A percentile compares a stretch with the other conserved stretches of the same genome.
These are phyloP conservation scores for Ennomos erosarius DNA, from an alignment of 2,888 invertebrate genomes.

Conservation along the genomic window DNA sequence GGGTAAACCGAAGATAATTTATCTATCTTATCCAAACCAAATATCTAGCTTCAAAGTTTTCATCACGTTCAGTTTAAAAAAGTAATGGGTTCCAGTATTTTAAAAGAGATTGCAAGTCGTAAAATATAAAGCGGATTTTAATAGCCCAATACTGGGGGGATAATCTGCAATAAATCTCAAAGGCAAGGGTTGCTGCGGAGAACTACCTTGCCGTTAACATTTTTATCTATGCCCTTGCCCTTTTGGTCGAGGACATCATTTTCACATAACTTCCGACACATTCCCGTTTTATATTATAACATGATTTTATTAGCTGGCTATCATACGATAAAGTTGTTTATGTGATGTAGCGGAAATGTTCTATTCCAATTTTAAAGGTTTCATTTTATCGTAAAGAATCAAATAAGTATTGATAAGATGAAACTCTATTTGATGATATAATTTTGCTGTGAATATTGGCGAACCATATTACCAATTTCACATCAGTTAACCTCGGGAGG, in stretches of 20 bases:
- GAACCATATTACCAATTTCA: conserved; percentile 56
- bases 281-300: conserved; percentile 46
- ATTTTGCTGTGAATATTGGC: conserved; percentile 35
- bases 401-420: conserved; percentile 7
- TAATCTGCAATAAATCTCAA: conserved; percentile 60
- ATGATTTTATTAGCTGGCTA: conserved; percentile 42
- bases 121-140: conserved; percentile 57
- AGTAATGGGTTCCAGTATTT: conserved; percentile 38
- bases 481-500: conserved; percentile 61
- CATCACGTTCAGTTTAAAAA: conserved; percentile 35
- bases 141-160: conserved; percentile 53
- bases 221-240: conserved; percentile 59
- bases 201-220: conserved; percentile 62
- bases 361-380: neutral
- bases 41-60: conserved; percentile 24
- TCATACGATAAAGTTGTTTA: conserved; percentile 21
- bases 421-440: conserved; percentile 26
- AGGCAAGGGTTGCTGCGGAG: conserved; percentile 55
- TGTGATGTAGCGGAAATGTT: conserved; percentile 9
- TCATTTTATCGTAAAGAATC: neutral
- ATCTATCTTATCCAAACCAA: neutral
- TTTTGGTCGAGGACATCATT: conserved; percentile 54
- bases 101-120: conserved; percentile 49
- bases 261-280: conserved; percentile 50
- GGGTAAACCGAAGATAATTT: too few species aligned